Conservation (phyloP, 2,113 vertebrate genomes). For the Meriones unguiculatus region DNA sequence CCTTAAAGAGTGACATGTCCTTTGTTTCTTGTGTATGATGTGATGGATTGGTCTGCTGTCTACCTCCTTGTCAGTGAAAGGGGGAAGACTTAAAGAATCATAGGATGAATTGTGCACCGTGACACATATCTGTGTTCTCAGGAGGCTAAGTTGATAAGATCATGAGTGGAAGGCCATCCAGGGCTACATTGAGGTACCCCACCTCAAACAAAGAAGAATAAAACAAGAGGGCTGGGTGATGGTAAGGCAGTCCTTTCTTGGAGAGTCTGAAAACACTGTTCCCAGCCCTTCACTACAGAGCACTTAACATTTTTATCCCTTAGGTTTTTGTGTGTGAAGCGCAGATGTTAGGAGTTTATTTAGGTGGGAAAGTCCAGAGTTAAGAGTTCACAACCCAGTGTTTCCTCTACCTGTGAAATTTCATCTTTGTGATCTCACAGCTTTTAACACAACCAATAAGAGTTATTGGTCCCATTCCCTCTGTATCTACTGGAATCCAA, state of each 20-base stretch:
- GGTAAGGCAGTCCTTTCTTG: background rate
- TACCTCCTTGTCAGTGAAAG: background rate
- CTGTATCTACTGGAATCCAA: background rate
- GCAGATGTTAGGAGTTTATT: background rate
- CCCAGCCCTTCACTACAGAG: no score
- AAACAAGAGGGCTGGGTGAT: background rate
- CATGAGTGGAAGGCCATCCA: background rate
- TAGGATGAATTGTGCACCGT: background rate
- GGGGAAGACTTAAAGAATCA: background rate
- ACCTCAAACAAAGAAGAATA: background rate
- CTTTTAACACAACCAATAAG: background rate
- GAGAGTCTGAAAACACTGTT: background rate
- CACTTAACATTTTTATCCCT: background rate
- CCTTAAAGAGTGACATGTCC: background rate
- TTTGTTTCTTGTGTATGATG: background rate
- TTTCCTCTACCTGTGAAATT: background rate
- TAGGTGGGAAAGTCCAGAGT: background rate
- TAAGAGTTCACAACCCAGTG: background rate
- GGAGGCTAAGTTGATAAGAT: background rate
- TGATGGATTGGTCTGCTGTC: background rate
- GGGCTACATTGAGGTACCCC: background rate
- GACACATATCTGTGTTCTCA: background rate
- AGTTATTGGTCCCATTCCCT: background rate
- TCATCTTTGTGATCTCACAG: background rate
- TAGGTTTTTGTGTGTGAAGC: background rate